phyloP scores from a whole-genome alignment of 2,797 vertebrate species.

The Chromis chromis region DNA sequence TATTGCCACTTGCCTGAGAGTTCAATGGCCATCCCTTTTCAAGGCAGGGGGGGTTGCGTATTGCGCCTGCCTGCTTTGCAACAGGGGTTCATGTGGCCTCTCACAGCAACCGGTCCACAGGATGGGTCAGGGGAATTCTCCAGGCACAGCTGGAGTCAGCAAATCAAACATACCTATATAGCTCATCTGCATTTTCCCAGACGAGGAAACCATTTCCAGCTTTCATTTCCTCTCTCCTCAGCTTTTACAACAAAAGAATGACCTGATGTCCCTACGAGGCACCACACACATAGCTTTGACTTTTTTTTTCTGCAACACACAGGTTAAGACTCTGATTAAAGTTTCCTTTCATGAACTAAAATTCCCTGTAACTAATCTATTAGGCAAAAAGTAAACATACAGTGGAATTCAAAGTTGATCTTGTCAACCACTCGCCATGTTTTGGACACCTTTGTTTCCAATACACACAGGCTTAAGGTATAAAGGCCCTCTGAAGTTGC shows the following conservation, averaged over 20 bases:
- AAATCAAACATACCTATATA: slow-evolving; percentile 80
- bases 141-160: slow-evolving; percentile 85
- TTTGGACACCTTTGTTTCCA: slow-evolving; percentile 54
- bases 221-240: slow-evolving; percentile 58
- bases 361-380: not conserved
- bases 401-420: slow-evolving; percentile 37
- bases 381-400: slow-evolving; percentile 24
- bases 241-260: slow-evolving; percentile 59
- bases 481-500: slow-evolving; percentile 46
- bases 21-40: slow-evolving; percentile 84
- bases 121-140: slow-evolving; percentile 78
- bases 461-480: slow-evolving; percentile 55
- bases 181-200: slow-evolving; percentile 81
- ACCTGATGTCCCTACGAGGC: slow-evolving; percentile 27
- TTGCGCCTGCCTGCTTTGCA: slow-evolving; percentile 81
- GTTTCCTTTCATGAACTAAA: too few relatives aligned
- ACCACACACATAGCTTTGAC: slow-evolving; percentile 60
- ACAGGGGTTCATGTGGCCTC: slow-evolving; percentile 80
- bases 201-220: slow-evolving; percentile 57
- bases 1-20: slow-evolving; percentile 90
- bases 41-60: slow-evolving; percentile 87
- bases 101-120: slow-evolving; percentile 71
- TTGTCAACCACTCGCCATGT: slow-evolving; percentile 47
- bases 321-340: slow-evolving; percentile 6
- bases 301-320: slow-evolving; percentile 28